A percentile compares a stretch with the other conserved stretches of the same genome.
These are phyloP conservation scores for Umimayanthus chanpuru DNA, from an alignment of 92 coral and sea anemone species.

Conservation along the genomic window DNA sequence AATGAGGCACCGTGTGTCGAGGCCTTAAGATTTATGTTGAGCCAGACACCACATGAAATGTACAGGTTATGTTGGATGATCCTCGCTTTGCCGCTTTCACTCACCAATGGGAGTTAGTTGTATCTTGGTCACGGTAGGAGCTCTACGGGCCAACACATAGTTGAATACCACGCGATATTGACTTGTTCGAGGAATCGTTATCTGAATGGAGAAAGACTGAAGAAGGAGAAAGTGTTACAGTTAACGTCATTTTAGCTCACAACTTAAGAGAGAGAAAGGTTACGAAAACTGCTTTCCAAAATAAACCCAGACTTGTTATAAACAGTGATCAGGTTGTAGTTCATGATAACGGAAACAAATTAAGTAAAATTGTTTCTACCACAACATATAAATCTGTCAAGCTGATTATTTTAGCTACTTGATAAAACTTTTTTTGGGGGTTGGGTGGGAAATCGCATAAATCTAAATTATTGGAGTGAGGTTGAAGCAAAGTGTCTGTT, in stretches of 20 bases:
- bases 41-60: too few relatives aligned
- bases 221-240: not conserved
- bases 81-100: not conserved
- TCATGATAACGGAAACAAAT: not conserved
- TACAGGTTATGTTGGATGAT: not conserved
- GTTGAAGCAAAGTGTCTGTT: too few relatives aligned
- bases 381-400: too few relatives aligned
- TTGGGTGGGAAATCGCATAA: too few relatives aligned
- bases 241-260: not conserved
- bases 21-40: too few relatives aligned
- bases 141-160: conserved; percentile 64
- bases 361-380: too few relatives aligned
- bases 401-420: too few relatives aligned
- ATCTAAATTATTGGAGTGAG: too few relatives aligned
- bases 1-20: too few relatives aligned
- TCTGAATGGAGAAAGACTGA: conserved; percentile 63
- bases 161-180: conserved; percentile 76
- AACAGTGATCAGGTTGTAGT: not conserved
- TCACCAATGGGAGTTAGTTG: conserved; percentile 42
- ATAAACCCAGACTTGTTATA: not conserved
- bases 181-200: conserved; percentile 79
- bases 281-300: not conserved
- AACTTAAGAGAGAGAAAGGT: too few relatives aligned
- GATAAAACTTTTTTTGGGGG: too few relatives aligned
- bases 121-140: conserved; percentile 35